phyloP scores from a whole-genome alignment of 2,113 vertebrate genomes.

The Pionites leucogaster region DNA sequence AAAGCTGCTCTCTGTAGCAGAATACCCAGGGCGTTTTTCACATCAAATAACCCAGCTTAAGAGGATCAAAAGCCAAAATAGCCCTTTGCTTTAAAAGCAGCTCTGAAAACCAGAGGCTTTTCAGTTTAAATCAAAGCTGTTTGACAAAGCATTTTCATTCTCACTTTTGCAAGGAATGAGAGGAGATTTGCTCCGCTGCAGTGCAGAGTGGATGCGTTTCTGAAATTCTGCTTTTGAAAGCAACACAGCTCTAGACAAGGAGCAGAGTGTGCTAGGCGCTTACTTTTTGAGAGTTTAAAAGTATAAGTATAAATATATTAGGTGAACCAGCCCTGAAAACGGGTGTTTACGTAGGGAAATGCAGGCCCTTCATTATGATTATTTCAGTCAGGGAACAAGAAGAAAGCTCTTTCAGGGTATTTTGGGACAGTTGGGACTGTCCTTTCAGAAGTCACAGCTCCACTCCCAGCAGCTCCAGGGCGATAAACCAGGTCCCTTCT shows the following conservation, averaged over 20 bases:
- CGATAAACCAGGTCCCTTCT: background rate
- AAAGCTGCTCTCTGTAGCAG: constrained; percentile 35
- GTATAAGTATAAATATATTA: background rate
- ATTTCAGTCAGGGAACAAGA: background rate
- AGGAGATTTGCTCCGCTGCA: background rate
- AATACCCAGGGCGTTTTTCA: constrained; percentile 41
- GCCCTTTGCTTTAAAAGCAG: constrained; percentile 45
- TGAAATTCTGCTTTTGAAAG: constrained; percentile 12
- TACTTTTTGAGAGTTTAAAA: constrained; percentile 30
- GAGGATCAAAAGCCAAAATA: constrained; percentile 64
- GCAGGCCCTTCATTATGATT: background rate
- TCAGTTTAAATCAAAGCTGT: constrained; percentile 57
- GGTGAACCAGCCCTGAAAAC: background rate
- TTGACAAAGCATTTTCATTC: constrained; percentile 41
- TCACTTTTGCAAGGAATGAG: constrained; percentile 1
- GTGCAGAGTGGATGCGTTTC: background rate
- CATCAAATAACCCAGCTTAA: constrained; percentile 65
- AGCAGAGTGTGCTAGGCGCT: constrained; percentile 25
- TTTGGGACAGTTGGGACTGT: background rate
- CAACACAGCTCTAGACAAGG: background rate
- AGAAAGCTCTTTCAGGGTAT: background rate
- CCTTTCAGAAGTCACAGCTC: background rate
- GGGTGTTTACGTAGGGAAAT: background rate
- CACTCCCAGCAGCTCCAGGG: background rate
- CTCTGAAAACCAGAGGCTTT: constrained; percentile 38